Base-by-base conservation (phyloP, 2,797 vertebrate genomes). In the Coccyzus lansbergi region DNA sequence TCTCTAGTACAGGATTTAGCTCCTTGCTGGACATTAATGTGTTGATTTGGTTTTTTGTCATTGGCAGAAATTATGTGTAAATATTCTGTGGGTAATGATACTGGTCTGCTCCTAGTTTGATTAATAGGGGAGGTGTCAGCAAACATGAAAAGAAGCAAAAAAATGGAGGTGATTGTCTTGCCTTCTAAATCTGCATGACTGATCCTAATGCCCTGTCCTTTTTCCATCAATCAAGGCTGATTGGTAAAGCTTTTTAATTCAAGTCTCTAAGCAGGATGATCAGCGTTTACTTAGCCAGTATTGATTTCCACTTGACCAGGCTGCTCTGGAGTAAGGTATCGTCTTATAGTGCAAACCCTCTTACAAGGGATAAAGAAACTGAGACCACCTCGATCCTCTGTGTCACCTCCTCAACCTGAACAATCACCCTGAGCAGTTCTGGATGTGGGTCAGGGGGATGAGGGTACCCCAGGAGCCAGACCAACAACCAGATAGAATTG, bases 211-310 rank as follows among this genome's bases (percentile, higher is more conserved):
- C 85, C 60, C 81, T 86, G 92, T 81, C 93, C 81, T 92, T 96
- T 85, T 93, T 94, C 94, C 88, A 15, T 84, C 87, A 85, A 78
- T 94, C 89, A 94, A 88, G 79, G 46, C 78, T 91, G 92, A 94
- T 91, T 93, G 87, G 71, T 81, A 94, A 95, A 95, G 94, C 96
- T 95, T 95, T 97, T 97, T 92, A 97, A 97, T 95, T 96, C 91
- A 93, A 96, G 87, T 94, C 89, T 87, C 83, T 97, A 97, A 93
- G 92, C 91, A 77, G 96, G 94, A 95, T 93, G 81, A 96, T 96
- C 94, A 58, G 82, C 7, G 17, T 86, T 93, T 91, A 90, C 92
- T 95, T 85, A 95, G 83, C 90, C 74, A 59, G 93, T 90, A 93
- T 86, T 95, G 85, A 84, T 82, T 96, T 95, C 90, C 74, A 63